phyloP scores from a whole-genome alignment of 1,140 invertebrate genomes.

The Anthonomus grandis region DNA sequence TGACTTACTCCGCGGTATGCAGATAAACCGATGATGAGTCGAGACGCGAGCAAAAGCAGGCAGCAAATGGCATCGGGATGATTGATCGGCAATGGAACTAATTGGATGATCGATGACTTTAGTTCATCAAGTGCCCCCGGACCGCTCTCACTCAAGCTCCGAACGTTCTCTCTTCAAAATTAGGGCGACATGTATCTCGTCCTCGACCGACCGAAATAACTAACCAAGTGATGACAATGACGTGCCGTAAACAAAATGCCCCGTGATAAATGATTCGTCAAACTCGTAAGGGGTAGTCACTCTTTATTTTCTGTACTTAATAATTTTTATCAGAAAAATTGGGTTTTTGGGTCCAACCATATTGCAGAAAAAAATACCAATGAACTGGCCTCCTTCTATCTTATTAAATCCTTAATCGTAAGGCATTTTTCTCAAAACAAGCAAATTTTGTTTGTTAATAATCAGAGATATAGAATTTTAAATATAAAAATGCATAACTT shows the following conservation, averaged over 20 bases:
- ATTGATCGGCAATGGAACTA: constrained; percentile 60
- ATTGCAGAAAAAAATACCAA: no score
- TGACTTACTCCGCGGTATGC: constrained; percentile 40
- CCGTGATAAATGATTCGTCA: constrained; percentile 32
- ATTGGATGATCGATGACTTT: constrained; percentile 62
- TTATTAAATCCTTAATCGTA: no score
- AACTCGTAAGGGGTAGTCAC: no score
- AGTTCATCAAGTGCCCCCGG: constrained; percentile 48
- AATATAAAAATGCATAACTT: no score
- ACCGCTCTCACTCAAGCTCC: constrained; percentile 35
- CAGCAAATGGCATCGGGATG: constrained; percentile 52
- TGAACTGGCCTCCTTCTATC: no score
- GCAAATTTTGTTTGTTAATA: no score
- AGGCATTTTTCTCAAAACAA: no score
- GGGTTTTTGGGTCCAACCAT: no score
- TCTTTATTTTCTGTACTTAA: no score
- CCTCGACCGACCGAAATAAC: constrained; percentile 7
- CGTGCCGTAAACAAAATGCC: constrained; percentile 24
- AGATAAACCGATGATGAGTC: constrained; percentile 47
- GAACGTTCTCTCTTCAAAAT: constrained; percentile 29
- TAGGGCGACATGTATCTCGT: constrained; percentile 26
- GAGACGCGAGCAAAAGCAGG: constrained; percentile 24
- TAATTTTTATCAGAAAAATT: no score
- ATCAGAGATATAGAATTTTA: no score
- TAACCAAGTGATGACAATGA: constrained; percentile 28